Evolutionary conservation across 2,888 invertebrate genomes (phyloP), one percentile per base, ranked within the genome.

Genomic region (Mythimna vitellina): DNA sequence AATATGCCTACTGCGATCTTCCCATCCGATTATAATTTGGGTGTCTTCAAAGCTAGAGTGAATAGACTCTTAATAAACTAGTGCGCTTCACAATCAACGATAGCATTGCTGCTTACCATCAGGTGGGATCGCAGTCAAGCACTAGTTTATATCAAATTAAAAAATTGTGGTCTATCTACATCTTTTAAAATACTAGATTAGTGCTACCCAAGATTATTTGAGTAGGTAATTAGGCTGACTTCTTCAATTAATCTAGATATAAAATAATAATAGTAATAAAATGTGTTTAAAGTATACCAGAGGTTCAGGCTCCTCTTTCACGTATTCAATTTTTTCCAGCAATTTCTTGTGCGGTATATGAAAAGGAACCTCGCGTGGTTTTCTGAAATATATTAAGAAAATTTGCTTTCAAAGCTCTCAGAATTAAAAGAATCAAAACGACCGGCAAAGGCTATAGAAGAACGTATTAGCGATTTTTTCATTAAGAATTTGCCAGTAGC

Each of bases 311-410:
- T 93, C 92, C 75, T 94, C 92, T 81, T 94, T 95, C 46, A 97
- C 96, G 85, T 93, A 95, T 89, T 97, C 97, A 71, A 97, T 97
- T 89, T 97, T 97, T 81, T 97, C 97, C 76, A 97, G 88, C 35
- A 97, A 89, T 83, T 97, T 97, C 84, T 96, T 97, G 84, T 97
- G 97, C 0, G 97, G 97, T 71, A 97, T 90, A 85, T 97, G 97
- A 85, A 97, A 97, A 9, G 97, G 96, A 62, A 97, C 92, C 63
- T 95, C 94, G 8, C 91, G 87, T 2, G 93, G 81, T 83, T 92
- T 94, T 74, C 96, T 96, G 88, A 49, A 90, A 86, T 65, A 20
- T 25, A 38, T 22, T 49, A 53, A 8, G 20, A 46, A n/a, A 51
- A n/a, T 51, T n/a, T 51, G 20, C 49, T 49, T 17, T 46, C 49